Evolutionary conservation across 2,888 invertebrate species (phyloP), one percentile per base, ranked within the genome.

Genomic region (Brachyptera putata): DNA sequence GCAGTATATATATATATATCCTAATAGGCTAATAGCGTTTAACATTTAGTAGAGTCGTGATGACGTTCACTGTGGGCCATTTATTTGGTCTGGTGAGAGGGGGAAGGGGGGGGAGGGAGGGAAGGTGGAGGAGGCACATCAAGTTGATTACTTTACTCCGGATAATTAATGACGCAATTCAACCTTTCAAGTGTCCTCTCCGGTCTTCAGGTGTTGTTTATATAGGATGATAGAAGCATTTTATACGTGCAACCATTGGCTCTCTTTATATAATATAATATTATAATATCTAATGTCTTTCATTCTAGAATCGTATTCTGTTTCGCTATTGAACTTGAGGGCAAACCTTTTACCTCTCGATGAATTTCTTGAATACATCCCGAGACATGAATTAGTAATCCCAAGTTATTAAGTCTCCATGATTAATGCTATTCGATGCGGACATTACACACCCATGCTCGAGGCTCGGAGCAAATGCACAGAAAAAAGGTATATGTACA

Each of bases 141-240:
- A n/a, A 58, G 56, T 46, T 58, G 80, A 81, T 81, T 80, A 80
- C 80, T 80, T 80, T 80, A 80, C 73, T 74, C n/a, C 74, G 76
- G 77, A 79, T 81, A 79, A 81, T 81, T 80, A 81, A 81, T 81
- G 80, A 80, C 77, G 78, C 74, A 79, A 79, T 79, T 81, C 80
- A 80, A 80, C 80, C 80, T 77, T 75, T 67, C 72, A 70, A 75
- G 67, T 74, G 77, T 77, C 76, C 78, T 76, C 57, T 14, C 11
- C 24, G 22, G 22, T 22, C 24, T 4, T 24, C 50, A 26, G 43
- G 16, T 43, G 4, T 18, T 16, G 26, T 50, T 30, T 30, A n/a
- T 25, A 25, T 26, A 30, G n/a, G 30, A 50, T 30, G 30, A 30
- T 50, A 16, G 18, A 50, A 26, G 13, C 30, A 16, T 24, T 49